Conservation (phyloP, 2,113 vertebrate genomes). For the crab-eating macaque (Macaca fascicularis) region DNA sequence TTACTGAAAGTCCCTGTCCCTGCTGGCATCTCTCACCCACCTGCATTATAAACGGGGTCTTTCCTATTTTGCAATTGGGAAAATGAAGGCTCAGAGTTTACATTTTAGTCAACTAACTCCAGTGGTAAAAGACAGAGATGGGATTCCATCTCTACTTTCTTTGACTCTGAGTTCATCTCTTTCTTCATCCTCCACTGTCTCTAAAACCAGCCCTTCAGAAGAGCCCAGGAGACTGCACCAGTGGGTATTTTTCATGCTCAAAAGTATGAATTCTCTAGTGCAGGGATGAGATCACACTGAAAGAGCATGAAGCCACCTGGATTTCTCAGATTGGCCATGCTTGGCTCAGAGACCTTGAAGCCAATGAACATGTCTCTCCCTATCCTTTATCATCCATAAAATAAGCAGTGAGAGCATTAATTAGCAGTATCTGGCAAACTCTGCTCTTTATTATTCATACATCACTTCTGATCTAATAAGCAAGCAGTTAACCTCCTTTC, state of each 20-base stretch:
- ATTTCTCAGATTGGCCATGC: neutral
- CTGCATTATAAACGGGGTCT: no score
- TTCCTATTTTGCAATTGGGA: neutral
- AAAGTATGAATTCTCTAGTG: neutral
- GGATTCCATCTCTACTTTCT: neutral
- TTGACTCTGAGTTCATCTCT: neutral
- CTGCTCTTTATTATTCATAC: neutral
- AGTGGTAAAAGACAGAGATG: neutral
- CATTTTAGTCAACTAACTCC: neutral
- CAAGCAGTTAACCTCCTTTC: neutral
- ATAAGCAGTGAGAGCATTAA: neutral
- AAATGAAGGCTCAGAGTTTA: neutral
- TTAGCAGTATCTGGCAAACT: neutral
- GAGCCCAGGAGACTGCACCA: rapidly evolving
- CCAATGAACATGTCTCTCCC: neutral
- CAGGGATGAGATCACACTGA: neutral
- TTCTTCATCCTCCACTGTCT: neutral
- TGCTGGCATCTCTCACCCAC: neutral
- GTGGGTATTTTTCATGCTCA: neutral
- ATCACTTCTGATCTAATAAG: neutral
- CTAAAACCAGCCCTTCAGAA: neutral
- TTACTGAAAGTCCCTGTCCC: neutral
- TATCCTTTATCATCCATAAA: neutral
- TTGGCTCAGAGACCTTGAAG: neutral
- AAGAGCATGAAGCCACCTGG: neutral